Evolutionary conservation across 30 jellyfish, hydroid and myxozoan genomes (phyloP).

Genomic region (Calvadosia cruxmelitensis): DNA sequence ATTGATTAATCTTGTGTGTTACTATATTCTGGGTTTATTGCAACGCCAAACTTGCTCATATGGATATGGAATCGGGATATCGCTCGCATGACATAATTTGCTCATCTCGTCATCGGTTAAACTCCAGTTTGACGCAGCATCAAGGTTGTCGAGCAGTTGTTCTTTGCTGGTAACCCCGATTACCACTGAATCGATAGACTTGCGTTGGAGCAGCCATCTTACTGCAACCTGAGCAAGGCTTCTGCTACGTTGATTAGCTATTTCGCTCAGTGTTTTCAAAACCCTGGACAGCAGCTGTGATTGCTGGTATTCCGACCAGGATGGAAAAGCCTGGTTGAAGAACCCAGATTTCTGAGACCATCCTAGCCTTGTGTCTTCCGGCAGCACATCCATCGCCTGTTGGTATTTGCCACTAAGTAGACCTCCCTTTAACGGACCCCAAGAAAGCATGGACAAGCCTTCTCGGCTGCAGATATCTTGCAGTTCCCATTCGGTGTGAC

Average conservation of each 20-base stretch:
- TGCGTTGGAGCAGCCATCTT: not conserved
- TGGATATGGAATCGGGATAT: not conserved
- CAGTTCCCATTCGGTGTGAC: not conserved
- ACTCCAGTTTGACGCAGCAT: not conserved
- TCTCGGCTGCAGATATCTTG: not conserved
- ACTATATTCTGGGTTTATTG: no score
- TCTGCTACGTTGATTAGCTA: not conserved
- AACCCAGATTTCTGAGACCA: not conserved
- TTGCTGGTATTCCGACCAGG: not conserved
- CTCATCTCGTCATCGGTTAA: not conserved
- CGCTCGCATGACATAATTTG: not conserved
- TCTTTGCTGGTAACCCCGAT: not conserved
- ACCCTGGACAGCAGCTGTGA: not conserved
- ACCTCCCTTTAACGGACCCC: constrained; percentile 1
- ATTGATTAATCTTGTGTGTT: no score
- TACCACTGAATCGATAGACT: not conserved
- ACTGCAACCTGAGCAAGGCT: not conserved
- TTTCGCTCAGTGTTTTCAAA: not conserved
- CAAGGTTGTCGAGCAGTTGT: not conserved
- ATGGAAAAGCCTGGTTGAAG: not conserved
- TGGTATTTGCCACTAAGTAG: not conserved
- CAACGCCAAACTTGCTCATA: not conserved
- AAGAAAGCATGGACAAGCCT: not conserved
- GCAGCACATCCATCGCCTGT: not conserved
- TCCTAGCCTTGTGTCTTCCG: not conserved